A percentile compares a stretch with the other conserved stretches of the same genome.
Evolutionary conservation across 2,888 invertebrate genomes (phyloP).

Genomic region (Drosophila robusta): DNA sequence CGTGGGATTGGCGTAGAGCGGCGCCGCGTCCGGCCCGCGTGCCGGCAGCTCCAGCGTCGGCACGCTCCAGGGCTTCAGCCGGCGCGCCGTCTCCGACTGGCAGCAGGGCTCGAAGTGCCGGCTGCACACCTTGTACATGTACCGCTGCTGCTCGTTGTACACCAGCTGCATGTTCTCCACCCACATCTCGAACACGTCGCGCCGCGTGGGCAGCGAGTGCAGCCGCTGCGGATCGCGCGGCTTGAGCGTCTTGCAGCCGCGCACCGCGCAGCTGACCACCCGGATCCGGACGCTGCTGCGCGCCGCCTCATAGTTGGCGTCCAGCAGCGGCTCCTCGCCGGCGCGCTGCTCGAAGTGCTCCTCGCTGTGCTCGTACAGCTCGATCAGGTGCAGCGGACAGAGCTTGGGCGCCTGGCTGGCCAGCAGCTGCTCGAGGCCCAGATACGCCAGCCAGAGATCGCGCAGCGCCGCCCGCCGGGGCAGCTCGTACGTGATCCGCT

Average conservation of each 20-base stretch:
- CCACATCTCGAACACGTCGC: slow-evolving; percentile 70
- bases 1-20: slow-evolving; percentile 35
- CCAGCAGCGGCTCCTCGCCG: slow-evolving; percentile 20
- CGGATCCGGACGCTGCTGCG: slow-evolving; percentile 52
- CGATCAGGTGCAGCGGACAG: slow-evolving; percentile 68
- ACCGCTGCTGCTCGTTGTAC: slow-evolving; percentile 63
- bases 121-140: slow-evolving; percentile 76
- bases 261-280: slow-evolving; percentile 60
- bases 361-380: slow-evolving; percentile 60
- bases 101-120: slow-evolving; percentile 76
- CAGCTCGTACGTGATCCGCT: slow-evolving; percentile 45
- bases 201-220: slow-evolving; percentile 62
- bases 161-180: slow-evolving; percentile 70
- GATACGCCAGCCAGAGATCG: slow-evolving; percentile 42
- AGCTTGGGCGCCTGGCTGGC: slow-evolving; percentile 30
- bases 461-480: slow-evolving; percentile 52
- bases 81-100: slow-evolving; percentile 46
- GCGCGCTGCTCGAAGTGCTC: slow-evolving; percentile 34
- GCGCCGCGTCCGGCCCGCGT: slow-evolving; percentile 11
- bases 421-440: slow-evolving; percentile 37
- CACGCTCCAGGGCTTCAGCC: slow-evolving; percentile 76
- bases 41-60: slow-evolving; percentile 70
- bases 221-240: slow-evolving; percentile 61
- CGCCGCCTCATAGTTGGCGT: slow-evolving; percentile 44
- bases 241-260: slow-evolving; percentile 47